These are phyloP conservation scores for Corythornis madagascariensis DNA, from an alignment of 2,113 vertebrate species.

Conservation along the genomic window DNA sequence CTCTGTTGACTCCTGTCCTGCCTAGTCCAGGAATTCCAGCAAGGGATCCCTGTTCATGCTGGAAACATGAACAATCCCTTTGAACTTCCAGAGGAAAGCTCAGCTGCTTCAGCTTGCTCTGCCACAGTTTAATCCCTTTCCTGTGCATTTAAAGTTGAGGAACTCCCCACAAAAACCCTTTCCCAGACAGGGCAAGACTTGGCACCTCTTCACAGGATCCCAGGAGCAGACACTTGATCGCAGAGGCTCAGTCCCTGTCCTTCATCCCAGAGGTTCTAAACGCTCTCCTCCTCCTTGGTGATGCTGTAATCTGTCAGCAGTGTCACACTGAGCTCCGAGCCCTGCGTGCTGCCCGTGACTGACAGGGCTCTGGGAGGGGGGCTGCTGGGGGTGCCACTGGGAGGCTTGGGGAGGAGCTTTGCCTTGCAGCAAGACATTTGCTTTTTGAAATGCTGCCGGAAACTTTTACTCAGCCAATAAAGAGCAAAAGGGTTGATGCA, in stretches of 20 bases:
- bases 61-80: not conserved
- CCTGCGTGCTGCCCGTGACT: slow-evolving; percentile 32
- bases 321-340: slow-evolving; percentile 78
- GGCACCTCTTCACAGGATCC: not conserved
- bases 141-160: not conserved
- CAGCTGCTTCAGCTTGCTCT: not conserved
- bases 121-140: not conserved
- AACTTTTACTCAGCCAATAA: slow-evolving; percentile 83
- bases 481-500: slow-evolving; percentile 83
- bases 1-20: not conserved
- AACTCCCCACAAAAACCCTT: not conserved
- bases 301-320: slow-evolving; percentile 65
- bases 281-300: slow-evolving; percentile 75
- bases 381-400: slow-evolving; percentile 47
- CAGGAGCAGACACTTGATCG: not conserved
- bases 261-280: slow-evolving; percentile 36
- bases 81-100: not conserved
- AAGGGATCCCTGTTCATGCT: not conserved
- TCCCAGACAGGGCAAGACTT: not conserved
- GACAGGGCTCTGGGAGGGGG: slow-evolving; percentile 67
- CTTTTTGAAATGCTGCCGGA: slow-evolving; percentile 81
- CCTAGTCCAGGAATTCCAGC: not conserved
- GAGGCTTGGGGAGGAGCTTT: not conserved
- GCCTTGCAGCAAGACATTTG: slow-evolving; percentile 75
- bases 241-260: not conserved